These are phyloP conservation scores for Gopherus flavomarginatus DNA, from an alignment of 2,113 vertebrate species.

Conservation along the genomic window DNA sequence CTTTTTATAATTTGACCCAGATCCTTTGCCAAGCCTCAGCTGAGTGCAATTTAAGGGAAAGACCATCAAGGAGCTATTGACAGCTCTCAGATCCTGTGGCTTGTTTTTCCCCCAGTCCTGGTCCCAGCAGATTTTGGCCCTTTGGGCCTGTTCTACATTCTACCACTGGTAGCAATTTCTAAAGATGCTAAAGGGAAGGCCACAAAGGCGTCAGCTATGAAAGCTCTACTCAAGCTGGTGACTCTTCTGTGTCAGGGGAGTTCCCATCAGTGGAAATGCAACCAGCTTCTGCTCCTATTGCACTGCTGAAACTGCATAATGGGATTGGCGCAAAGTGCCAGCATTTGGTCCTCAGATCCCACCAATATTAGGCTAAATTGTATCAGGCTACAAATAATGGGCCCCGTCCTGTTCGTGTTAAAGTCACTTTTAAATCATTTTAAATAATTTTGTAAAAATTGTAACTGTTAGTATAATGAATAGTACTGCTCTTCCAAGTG, in stretches of 20 bases:
- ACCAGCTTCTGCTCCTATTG: not conserved
- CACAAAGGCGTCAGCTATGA: accelerated
- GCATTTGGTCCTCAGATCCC: not conserved
- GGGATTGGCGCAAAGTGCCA: not conserved
- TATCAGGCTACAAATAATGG: not conserved
- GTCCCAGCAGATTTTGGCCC: not conserved
- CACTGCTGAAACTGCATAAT: not conserved
- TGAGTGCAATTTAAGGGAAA: not conserved
- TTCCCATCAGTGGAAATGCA: accelerated
- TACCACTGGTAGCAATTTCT: not conserved
- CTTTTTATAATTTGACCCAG: not conserved
- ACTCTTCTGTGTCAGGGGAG: not conserved
- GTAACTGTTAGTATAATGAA: too few relatives aligned
- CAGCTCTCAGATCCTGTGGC: not conserved
- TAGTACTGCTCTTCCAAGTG: not conserved
- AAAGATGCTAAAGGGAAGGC: not conserved
- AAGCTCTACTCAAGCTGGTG: not conserved
- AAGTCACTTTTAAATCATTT: not conserved
- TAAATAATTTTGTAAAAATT: too few relatives aligned
- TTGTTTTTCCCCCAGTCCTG: not conserved
- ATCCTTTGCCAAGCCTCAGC: accelerated
- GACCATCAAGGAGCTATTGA: not conserved
- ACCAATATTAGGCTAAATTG: not conserved
- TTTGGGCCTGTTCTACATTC: accelerated
- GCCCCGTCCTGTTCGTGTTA: not conserved